phyloP scores from a whole-genome alignment of 2,888 invertebrate genomes.

The Xanthorhoe designata region DNA sequence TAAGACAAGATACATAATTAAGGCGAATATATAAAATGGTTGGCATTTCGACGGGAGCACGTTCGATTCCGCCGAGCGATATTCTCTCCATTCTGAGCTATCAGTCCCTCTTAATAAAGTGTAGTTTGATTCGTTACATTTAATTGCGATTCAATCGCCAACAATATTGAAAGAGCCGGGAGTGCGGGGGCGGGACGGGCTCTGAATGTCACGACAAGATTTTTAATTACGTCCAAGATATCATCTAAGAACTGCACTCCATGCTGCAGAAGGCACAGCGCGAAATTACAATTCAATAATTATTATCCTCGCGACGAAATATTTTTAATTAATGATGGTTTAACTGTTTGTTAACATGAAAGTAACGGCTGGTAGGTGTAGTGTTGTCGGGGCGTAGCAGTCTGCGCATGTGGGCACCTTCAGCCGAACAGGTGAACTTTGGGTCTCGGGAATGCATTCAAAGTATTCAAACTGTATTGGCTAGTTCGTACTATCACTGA shows the following conservation, averaged over 20 bases:
- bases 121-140: conserved; percentile 82
- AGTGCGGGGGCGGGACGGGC: conserved; percentile 81
- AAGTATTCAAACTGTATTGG: not conserved
- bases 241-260: conserved; percentile 80
- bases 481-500: conserved; percentile 13
- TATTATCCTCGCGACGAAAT: conserved; percentile 60
- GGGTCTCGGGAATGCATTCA: conserved; percentile 14
- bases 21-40: conserved; percentile 86
- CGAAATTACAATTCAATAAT: conserved; percentile 82
- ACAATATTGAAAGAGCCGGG: conserved; percentile 81
- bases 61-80: conserved; percentile 78
- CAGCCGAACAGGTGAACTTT: conserved; percentile 19
- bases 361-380: conserved; percentile 39
- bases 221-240: conserved; percentile 85
- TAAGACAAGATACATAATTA: conserved; percentile 86
- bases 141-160: conserved; percentile 85
- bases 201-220: conserved; percentile 86
- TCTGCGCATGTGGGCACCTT: conserved; percentile 7
- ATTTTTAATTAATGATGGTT: conserved; percentile 67
- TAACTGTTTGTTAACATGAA: conserved; percentile 64
- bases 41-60: conserved; percentile 85
- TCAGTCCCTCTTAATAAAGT: conserved; percentile 82
- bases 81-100: conserved; percentile 80
- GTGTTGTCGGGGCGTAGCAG: conserved; percentile 12
- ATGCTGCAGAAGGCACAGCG: conserved; percentile 75